phyloP scores from a whole-genome alignment of 2,797 vertebrate genomes.

The Pachyuromys duprasi region DNA sequence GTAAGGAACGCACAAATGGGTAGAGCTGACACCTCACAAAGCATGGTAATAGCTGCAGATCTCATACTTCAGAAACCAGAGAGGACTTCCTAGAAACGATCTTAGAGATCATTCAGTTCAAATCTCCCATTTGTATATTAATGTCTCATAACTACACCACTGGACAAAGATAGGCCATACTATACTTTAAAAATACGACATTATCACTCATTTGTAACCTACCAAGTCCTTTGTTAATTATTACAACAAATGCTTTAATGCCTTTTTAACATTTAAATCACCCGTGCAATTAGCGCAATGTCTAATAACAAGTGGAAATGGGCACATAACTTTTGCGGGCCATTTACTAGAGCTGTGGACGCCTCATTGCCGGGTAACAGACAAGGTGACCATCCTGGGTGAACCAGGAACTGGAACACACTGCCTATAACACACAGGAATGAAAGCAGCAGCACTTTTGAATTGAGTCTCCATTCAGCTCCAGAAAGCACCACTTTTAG shows the following conservation, averaged over 20 bases:
- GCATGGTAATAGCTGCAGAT: background rate
- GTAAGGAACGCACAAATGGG: background rate
- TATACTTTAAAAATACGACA: slow-evolving; percentile 68
- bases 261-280: slow-evolving; percentile 82
- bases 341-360: slow-evolving; percentile 56
- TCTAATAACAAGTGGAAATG: slow-evolving; percentile 74
- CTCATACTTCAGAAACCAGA: slow-evolving; percentile 17
- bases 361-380: slow-evolving; percentile 74
- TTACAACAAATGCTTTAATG: slow-evolving; percentile 82
- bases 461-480: background rate
- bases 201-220: slow-evolving; percentile 77
- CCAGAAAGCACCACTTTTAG: background rate
- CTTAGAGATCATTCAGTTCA: slow-evolving; percentile 68
- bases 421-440: background rate
- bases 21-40: background rate
- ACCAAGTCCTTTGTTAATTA: slow-evolving; percentile 75
- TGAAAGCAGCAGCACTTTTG: background rate
- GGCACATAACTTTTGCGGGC: slow-evolving; percentile 59
- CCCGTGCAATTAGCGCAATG: slow-evolving; percentile 77
- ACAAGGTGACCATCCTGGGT: slow-evolving; percentile 76
- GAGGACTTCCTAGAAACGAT: slow-evolving; percentile 41
- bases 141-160: slow-evolving; percentile 71
- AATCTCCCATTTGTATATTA: slow-evolving; percentile 79
- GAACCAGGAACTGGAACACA: slow-evolving; percentile 18
- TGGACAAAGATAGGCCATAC: slow-evolving; percentile 48